Evolutionary conservation across 2,113 vertebrate species (phyloP).

Genomic region (Ondatra zibethicus): DNA sequence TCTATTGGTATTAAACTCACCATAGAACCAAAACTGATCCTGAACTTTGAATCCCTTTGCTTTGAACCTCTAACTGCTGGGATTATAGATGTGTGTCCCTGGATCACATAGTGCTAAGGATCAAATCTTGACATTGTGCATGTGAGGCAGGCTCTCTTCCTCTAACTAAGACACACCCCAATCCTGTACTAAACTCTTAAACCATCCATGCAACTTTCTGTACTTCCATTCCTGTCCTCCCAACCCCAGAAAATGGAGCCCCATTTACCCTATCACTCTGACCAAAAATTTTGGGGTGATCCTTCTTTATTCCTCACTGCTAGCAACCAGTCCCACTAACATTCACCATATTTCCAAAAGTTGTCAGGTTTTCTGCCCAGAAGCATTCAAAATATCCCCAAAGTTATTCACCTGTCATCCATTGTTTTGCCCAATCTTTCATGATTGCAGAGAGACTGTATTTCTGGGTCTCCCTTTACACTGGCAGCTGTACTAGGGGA

Average conservation of each 20-base stretch:
- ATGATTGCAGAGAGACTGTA: rapidly evolving
- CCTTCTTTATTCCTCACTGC: neutral
- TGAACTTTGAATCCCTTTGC: neutral
- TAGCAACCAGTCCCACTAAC: neutral
- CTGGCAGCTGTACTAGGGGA: neutral
- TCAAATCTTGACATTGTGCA: neutral
- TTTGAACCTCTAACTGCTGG: neutral
- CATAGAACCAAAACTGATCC: neutral
- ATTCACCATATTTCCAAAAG: neutral
- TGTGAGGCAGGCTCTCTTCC: neutral
- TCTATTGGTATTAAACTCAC: neutral
- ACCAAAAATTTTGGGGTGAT: neutral
- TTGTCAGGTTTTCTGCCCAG: neutral
- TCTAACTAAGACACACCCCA: neutral
- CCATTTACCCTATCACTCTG: neutral
- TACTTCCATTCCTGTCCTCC: neutral
- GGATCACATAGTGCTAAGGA: neutral
- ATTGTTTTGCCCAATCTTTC: neutral
- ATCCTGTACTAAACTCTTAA: neutral
- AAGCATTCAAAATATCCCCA: neutral
- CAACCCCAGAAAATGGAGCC: neutral
- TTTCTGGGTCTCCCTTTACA: neutral
- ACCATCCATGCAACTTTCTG: neutral
- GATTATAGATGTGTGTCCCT: too few species aligned
- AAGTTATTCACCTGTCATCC: neutral